phyloP scores from a whole-genome alignment of 2,797 vertebrate species.

The Pseudomugil tenellus region DNA sequence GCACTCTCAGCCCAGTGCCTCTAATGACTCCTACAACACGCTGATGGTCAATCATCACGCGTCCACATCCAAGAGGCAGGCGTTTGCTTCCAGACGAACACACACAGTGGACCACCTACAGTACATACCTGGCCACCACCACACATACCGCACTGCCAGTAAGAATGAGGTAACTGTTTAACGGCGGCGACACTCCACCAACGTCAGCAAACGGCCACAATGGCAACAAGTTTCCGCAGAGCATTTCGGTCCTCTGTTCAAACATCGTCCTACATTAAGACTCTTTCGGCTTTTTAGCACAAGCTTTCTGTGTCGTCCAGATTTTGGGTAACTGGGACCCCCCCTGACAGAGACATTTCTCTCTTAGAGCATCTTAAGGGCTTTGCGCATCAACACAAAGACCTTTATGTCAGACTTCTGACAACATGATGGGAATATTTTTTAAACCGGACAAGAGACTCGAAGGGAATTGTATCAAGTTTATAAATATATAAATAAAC shows the following conservation, averaged over 20 bases:
- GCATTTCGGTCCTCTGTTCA: constrained; percentile 35
- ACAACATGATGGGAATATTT: constrained; percentile 66
- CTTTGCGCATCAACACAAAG: constrained; percentile 74
- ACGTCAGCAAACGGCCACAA: constrained; percentile 21
- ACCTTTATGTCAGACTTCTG: constrained; percentile 54
- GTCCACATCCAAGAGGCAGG: constrained; percentile 92
- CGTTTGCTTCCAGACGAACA: constrained; percentile 93
- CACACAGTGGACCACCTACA: constrained; percentile 98
- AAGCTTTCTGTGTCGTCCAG: constrained; percentile 71
- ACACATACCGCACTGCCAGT: constrained; percentile 94
- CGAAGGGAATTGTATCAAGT: constrained; percentile 68
- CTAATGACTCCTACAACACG: constrained; percentile 92
- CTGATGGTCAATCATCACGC: constrained; percentile 86
- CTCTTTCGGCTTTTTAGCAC: constrained; percentile 74
- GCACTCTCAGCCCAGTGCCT: constrained; percentile 95
- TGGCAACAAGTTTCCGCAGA: constrained; percentile 35
- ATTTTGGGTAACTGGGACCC: constrained; percentile 55
- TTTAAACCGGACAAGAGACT: constrained; percentile 63
- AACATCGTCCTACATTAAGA: constrained; percentile 53
- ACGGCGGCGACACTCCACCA: constrained; percentile 42
- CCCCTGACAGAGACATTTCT: constrained; percentile 61
- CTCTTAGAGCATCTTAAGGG: constrained; percentile 79
- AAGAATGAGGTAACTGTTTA: constrained; percentile 99
- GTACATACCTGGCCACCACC: constrained; percentile 91
- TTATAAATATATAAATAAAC: constrained; percentile 79